Evolutionary conservation across 2,888 invertebrate species (phyloP).

Genomic region (Meteorus cinctellus): DNA sequence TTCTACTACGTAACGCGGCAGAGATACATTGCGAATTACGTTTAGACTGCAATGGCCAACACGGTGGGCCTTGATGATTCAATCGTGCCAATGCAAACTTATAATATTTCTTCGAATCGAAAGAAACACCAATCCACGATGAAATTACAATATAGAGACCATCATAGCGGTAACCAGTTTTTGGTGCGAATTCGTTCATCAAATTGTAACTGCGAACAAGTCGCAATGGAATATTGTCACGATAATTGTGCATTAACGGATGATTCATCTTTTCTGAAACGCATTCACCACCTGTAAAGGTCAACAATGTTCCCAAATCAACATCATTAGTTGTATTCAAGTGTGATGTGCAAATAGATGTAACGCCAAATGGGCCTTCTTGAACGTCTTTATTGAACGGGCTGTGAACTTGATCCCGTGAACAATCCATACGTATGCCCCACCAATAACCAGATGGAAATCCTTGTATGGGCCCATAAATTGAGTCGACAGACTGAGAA

Average conservation of each 20-base stretch:
- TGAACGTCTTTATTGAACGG: slow-evolving; percentile 64
- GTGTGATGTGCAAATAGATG: slow-evolving; percentile 65
- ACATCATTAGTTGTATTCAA: slow-evolving; percentile 59
- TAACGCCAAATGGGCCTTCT: slow-evolving; percentile 64
- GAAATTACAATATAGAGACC: slow-evolving; percentile 65
- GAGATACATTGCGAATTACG: slow-evolving; percentile 15
- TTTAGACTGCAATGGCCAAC: slow-evolving; percentile 51
- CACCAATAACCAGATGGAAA: slow-evolving; percentile 69
- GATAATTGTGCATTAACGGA: slow-evolving; percentile 62
- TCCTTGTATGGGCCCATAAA: slow-evolving; percentile 63
- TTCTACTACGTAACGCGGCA: slow-evolving; percentile 13
- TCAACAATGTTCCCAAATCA: slow-evolving; percentile 65
- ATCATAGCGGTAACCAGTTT: slow-evolving; percentile 69
- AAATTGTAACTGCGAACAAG: slow-evolving; percentile 66
- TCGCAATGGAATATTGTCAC: slow-evolving; percentile 65
- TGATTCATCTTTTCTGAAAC: slow-evolving; percentile 47
- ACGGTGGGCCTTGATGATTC: slow-evolving; percentile 58
- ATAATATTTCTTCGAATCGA: slow-evolving; percentile 56
- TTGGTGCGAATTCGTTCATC: slow-evolving; percentile 65
- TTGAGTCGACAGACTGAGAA: slow-evolving; percentile 53
- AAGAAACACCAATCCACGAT: slow-evolving; percentile 63
- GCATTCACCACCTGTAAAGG: slow-evolving; percentile 62
- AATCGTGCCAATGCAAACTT: slow-evolving; percentile 65
- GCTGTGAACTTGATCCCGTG: slow-evolving; percentile 65
- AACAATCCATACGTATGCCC: slow-evolving; percentile 71